phyloP scores from a whole-genome alignment of 1,140 invertebrate genomes.

The Parapsyche elsis region DNA sequence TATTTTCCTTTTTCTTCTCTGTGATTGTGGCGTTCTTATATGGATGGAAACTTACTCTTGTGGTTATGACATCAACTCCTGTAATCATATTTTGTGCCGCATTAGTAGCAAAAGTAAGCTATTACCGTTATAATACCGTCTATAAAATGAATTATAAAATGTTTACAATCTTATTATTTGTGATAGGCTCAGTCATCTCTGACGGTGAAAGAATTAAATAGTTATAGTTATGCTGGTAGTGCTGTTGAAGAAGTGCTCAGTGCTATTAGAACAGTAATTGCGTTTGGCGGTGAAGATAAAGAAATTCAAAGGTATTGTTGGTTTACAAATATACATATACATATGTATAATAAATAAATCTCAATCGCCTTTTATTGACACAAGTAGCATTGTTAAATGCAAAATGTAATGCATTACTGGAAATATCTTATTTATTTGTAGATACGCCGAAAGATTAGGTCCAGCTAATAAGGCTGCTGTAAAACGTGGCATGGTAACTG shows the following conservation, averaged over 20 bases:
- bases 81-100: constrained; percentile 60
- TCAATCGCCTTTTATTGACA: no score
- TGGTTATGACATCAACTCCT: constrained; percentile 69
- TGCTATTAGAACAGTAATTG: constrained; percentile 80
- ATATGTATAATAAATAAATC: constrained; percentile 59
- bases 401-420: constrained; percentile 3
- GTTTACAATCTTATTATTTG: no score
- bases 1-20: constrained; percentile 74
- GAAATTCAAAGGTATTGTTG: constrained; percentile 75
- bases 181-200: constrained; percentile 70
- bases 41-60: constrained; percentile 85
- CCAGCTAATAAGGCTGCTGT: constrained; percentile 72
- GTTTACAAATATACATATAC: not conserved
- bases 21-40: constrained; percentile 77
- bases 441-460: constrained; percentile 71
- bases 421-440: constrained; percentile 55
- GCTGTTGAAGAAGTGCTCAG: constrained; percentile 83
- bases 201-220: constrained; percentile 74
- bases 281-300: constrained; percentile 80
- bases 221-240: constrained; percentile 80
- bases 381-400: constrained; percentile 3
- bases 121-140: not conserved
- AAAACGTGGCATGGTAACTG: constrained; percentile 73
- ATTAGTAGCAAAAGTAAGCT: constrained; percentile 63
- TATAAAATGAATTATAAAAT: no score